Percentiles rank a stretch among this genome's conserved stretches.
phyloP scores from a whole-genome alignment of 2,888 invertebrate genomes.

The Globia sparganii region DNA sequence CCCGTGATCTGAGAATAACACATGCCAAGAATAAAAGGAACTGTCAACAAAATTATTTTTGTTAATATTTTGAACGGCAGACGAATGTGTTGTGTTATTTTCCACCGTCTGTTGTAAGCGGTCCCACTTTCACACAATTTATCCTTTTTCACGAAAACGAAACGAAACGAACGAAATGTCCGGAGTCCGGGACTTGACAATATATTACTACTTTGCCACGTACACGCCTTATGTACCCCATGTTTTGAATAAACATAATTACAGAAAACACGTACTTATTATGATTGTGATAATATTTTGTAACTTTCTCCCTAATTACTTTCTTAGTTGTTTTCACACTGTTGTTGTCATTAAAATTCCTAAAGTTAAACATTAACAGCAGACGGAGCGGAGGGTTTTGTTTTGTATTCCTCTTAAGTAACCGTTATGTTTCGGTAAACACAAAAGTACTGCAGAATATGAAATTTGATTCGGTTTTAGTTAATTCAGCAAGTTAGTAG shows the following conservation, averaged over 20 bases:
- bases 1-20: conserved; percentile 39
- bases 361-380: conserved; percentile 62
- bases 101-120: conserved; percentile 21
- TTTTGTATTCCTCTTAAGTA: conserved; percentile 50
- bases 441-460: conserved; percentile 45
- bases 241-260: conserved; percentile 61
- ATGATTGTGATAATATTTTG: conserved; percentile 61
- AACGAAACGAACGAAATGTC: too few species aligned
- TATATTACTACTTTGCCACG: conserved; percentile 40
- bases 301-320: conserved; percentile 58
- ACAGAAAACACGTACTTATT: conserved; percentile 55
- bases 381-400: conserved; percentile 46
- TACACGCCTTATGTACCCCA: conserved; percentile 21
- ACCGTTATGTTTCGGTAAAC: conserved; percentile 46
- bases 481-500: conserved; percentile 56
- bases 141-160: conserved; percentile 54
- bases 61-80: conserved; percentile 36
- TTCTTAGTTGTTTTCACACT: conserved; percentile 60
- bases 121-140: conserved; percentile 37
- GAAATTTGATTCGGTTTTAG: conserved; percentile 53
- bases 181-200: conserved; percentile 47
- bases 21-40: conserved; percentile 39
- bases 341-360: conserved; percentile 61
- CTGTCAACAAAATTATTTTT: conserved; percentile 40
- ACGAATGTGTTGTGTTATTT: conserved; percentile 43